phyloP scores from a whole-genome alignment of 2,113 vertebrate genomes.

The Pampusana beccarii region DNA sequence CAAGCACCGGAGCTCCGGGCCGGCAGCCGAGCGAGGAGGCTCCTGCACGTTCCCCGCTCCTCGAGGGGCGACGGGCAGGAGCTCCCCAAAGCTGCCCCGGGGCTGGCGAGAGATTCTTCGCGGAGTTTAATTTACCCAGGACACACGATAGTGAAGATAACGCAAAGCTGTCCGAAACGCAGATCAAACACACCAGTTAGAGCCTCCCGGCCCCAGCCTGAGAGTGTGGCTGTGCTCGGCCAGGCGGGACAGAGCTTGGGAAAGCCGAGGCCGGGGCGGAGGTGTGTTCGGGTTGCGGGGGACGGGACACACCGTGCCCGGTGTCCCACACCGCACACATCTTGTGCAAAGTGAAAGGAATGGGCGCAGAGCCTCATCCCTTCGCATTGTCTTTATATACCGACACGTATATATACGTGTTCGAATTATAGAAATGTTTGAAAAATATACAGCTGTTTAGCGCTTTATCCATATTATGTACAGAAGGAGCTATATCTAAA shows the following conservation, averaged over 20 bases:
- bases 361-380: fast-evolving
- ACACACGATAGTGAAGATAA: fast-evolving
- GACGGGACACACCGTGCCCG: neutral
- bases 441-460: neutral
- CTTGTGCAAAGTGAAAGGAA: neutral
- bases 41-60: no score
- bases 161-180: fast-evolving
- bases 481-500: neutral
- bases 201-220: neutral
- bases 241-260: neutral
- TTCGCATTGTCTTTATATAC: neutral
- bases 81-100: neutral
- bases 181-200: fast-evolving
- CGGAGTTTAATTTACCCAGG: no score
- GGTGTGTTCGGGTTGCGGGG: neutral
- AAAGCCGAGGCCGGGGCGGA: neutral
- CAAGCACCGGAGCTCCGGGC: neutral
- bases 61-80: neutral
- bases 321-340: neutral
- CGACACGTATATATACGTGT: no score
- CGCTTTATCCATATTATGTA: fast-evolving
- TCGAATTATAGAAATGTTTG: neutral
- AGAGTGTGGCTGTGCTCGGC: neutral
- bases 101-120: no score
- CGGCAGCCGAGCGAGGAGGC: no score